Conservation (phyloP, 2,888 invertebrate genomes). For the Seira musarum region DNA sequence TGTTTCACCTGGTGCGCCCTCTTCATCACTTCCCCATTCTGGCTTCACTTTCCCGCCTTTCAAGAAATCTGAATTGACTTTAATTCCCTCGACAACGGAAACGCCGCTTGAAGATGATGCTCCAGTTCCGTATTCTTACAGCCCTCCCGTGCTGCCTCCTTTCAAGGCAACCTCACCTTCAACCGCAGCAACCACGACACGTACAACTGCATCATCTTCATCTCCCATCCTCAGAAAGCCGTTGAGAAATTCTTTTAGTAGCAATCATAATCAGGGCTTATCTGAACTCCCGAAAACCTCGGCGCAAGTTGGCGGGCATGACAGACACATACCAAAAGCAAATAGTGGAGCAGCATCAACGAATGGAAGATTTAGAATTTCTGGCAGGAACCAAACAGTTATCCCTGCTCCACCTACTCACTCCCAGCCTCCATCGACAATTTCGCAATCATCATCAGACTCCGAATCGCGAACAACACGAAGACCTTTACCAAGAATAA, state of each 20-base stretch:
- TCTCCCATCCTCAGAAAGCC: neutral
- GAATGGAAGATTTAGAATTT: neutral
- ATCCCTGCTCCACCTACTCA: neutral
- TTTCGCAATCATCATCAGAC: neutral
- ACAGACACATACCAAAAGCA: neutral
- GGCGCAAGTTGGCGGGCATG: neutral
- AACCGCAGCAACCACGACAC: neutral
- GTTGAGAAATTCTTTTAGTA: neutral
- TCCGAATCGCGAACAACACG: neutral
- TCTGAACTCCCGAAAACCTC: neutral
- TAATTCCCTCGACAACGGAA: conserved; percentile 30
- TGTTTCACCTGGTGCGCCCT: conserved; percentile 13
- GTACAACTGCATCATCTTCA: neutral
- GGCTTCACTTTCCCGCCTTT: conserved; percentile 55
- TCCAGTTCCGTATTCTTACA: conserved; percentile 12
- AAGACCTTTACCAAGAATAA: conserved; percentile 47
- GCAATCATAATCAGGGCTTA: neutral
- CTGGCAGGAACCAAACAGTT: neutral
- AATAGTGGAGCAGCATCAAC: neutral
- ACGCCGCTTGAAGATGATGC: conserved; percentile 16
- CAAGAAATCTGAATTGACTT: conserved; percentile 39
- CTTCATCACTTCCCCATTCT: conserved; percentile 19
- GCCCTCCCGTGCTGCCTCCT: conserved; percentile 7
- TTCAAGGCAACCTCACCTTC: neutral
- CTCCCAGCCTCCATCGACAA: neutral